These are phyloP conservation scores for Caenorhabditis zanzibari DNA, from an alignment of 2,888 invertebrate species.

Conservation along the genomic window DNA sequence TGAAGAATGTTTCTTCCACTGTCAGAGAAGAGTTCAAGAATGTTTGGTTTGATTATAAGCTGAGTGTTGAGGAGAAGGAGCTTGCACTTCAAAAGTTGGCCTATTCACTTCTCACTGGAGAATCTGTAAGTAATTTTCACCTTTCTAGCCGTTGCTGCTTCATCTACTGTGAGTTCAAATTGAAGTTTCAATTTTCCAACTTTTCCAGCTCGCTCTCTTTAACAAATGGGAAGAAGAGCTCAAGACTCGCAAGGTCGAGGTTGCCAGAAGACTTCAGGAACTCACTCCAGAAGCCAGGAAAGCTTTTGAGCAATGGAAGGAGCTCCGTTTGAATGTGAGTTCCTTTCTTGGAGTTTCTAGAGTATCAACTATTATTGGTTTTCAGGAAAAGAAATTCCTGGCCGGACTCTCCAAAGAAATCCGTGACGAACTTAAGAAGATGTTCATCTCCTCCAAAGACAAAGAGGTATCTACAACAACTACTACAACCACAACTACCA, in stretches of 20 bases:
- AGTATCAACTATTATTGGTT: background rate
- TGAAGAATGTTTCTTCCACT: constrained; percentile 74
- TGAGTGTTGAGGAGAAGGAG: constrained; percentile 79
- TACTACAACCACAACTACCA: constrained; percentile 38
- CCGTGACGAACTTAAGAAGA: constrained; percentile 75
- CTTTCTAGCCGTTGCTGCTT: too few relatives aligned
- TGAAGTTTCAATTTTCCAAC: too few relatives aligned
- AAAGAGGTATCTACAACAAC: constrained; percentile 43
- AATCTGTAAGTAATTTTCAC: constrained; percentile 75
- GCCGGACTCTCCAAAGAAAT: constrained; percentile 78
- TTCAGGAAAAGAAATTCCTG: constrained; percentile 77
- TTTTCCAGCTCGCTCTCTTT: constrained; percentile 80
- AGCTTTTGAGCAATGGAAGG: constrained; percentile 80
- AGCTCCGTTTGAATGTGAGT: constrained; percentile 76
- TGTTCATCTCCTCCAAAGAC: constrained; percentile 62
- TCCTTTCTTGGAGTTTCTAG: background rate
- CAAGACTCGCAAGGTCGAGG: constrained; percentile 75
- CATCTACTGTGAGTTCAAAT: too few relatives aligned
- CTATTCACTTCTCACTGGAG: constrained; percentile 78
- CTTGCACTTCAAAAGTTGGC: constrained; percentile 79
- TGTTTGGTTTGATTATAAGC: constrained; percentile 80
- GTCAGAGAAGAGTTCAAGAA: constrained; percentile 78
- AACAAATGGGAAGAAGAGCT: constrained; percentile 81
- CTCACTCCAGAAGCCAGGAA: constrained; percentile 79
- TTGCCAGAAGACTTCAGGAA: constrained; percentile 73